A percentile compares a stretch with the other conserved stretches of the same genome.
Conservation (phyloP, 2,888 invertebrate genomes). For the Rutpela maculata region DNA sequence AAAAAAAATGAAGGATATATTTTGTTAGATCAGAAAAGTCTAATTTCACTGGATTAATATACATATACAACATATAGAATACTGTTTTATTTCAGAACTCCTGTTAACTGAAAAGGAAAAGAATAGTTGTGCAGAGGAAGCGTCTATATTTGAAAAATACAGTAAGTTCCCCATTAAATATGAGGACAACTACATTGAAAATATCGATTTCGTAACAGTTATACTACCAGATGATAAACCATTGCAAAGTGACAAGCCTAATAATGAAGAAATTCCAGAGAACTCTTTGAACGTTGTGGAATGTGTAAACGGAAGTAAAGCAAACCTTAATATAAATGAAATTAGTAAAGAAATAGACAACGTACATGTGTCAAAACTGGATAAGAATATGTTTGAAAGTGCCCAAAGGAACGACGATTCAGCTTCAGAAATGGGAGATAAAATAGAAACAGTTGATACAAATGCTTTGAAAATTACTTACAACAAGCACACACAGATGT, state of each 20-base stretch:
- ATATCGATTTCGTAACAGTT: not conserved
- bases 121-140: slow-evolving; percentile 31
- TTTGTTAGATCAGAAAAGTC: no score
- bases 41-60: no score
- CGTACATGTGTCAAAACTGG: not conserved
- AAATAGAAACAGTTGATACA: not conserved
- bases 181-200: not conserved
- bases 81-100: slow-evolving; percentile 21
- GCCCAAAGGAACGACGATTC: slow-evolving; percentile 9
- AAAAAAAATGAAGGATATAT: no score
- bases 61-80: no score
- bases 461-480: not conserved
- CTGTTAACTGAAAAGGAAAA: slow-evolving; percentile 38
- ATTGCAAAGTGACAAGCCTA: not conserved
- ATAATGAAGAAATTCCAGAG: not conserved
- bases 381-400: not conserved
- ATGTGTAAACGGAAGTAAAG: not conserved
- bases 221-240: not conserved
- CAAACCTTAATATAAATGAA: not conserved
- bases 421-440: not conserved
- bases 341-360: not conserved
- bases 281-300: not conserved
- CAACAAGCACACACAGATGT: slow-evolving; percentile 24
- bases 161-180: not conserved
- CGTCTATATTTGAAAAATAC: slow-evolving; percentile 33